Evolutionary conservation across 2,888 invertebrate species (phyloP), one percentile per base, ranked within the genome.

Genomic region (Microctonus brassicae): DNA sequence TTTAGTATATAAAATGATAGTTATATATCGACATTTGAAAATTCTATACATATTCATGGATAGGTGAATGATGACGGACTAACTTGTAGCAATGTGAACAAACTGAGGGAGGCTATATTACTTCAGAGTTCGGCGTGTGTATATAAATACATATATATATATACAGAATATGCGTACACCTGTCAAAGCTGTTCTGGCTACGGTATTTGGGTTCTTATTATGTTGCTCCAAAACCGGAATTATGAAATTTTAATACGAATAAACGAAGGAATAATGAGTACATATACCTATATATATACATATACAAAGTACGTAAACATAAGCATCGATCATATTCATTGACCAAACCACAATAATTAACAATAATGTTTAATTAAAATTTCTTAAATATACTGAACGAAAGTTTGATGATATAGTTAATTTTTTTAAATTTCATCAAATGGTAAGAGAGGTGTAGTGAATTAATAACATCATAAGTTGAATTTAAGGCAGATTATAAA

Each of bases 171-270:
- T 69, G 29, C 57, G 17, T 53, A 58, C 64, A 70, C 70, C 70
- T 70, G 70, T 70, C 64, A 64, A 60, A 64, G 64, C 47, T 64
- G 47, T 57, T 22, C 22, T 57, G 42, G 42, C 64, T 36, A 70
- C 53, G 55, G 55, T 63, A 67, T 74, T 67, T 70, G 72, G 72
- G 74, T 67, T 66, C 65, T 74, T 70, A 72, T 74, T 72, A 74
- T 74, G 53, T 63, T 34, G 67, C 60, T 36, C 64, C 58, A 57
- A 47, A 64, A 70, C 64, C 64, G 70, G 63, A 70, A 70, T 70
- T 58, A 42, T 26, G 29, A 52, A 29, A 29, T 33, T 47, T 33
- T 58, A n/a, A 58, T 4, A n/a, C 34, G 17, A 33, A 58, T 33
- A 34, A 17, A 5, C 10, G 29, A 47, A 47, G 2, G 3, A 53